phyloP scores from a whole-genome alignment of 2,888 invertebrate genomes.

The Alitta virens region DNA sequence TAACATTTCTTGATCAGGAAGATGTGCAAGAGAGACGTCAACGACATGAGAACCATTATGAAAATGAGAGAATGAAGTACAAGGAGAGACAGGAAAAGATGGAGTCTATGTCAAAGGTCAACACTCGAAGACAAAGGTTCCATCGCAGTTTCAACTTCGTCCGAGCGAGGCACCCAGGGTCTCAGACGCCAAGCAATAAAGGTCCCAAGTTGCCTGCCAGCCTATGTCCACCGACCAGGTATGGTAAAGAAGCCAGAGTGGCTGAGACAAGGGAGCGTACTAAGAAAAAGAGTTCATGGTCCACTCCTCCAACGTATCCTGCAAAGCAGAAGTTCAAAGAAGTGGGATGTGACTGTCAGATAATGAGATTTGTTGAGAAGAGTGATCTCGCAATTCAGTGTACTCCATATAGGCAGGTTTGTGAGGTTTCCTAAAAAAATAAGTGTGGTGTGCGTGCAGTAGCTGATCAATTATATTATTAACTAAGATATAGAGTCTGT shows the following conservation, averaged over 20 bases:
- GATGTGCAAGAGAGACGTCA: not conserved
- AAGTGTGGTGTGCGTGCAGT: too few relatives aligned
- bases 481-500: too few relatives aligned
- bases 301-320: not conserved
- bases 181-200: not conserved
- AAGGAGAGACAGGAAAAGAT: not conserved
- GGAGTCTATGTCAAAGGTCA: not conserved
- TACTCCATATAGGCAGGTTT: too few relatives aligned
- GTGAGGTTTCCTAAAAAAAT: too few relatives aligned
- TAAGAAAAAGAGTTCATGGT: not conserved
- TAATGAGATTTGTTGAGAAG: not conserved
- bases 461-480: too few relatives aligned
- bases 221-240: not conserved
- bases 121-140: not conserved
- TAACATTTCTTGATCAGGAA: not conserved
- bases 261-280: not conserved
- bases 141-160: not conserved
- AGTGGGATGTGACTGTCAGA: not conserved
- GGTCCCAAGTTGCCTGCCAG: not conserved
- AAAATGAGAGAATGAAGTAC: not conserved
- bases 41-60: not conserved
- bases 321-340: not conserved
- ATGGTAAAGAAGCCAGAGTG: not conserved
- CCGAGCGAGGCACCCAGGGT: not conserved
- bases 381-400: not conserved